Conservation (phyloP, 2,113 vertebrate species). For the Elanoides forficatus region DNA sequence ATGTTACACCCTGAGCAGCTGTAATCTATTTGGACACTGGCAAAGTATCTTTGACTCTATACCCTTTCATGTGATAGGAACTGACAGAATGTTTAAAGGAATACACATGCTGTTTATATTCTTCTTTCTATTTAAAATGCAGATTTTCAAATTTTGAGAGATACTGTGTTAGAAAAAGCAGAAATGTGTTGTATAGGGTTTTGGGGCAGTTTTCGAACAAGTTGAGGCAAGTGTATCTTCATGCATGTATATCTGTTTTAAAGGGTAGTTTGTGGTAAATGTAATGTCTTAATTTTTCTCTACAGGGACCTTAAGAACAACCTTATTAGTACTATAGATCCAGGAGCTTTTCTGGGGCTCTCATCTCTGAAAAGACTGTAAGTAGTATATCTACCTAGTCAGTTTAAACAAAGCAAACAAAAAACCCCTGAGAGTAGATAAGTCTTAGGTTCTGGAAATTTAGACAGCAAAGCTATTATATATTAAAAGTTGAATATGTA, state of each 20-base stretch:
- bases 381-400: conserved; percentile 69
- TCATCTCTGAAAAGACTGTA: conserved; percentile 91
- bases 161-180: not conserved
- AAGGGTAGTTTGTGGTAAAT: not conserved
- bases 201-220: not conserved
- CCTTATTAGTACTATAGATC: conserved; percentile 89
- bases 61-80: not conserved
- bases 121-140: not conserved
- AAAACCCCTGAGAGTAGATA: not conserved
- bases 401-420: not conserved
- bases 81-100: not conserved
- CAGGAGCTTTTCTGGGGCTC: conserved; percentile 91
- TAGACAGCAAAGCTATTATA: not conserved
- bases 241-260: not conserved
- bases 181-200: not conserved
- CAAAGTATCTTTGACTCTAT: not conserved
- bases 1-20: not conserved
- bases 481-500: not conserved
- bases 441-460: not conserved
- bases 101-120: not conserved
- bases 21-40: not conserved
- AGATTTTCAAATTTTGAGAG: not conserved
- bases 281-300: conserved; percentile 18
- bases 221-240: not conserved
- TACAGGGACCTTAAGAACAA: conserved; percentile 94